Evolutionary conservation across 2,888 invertebrate genomes (phyloP), one percentile per base, ranked within the genome.

Genomic region (Ptilodon capucinus): DNA sequence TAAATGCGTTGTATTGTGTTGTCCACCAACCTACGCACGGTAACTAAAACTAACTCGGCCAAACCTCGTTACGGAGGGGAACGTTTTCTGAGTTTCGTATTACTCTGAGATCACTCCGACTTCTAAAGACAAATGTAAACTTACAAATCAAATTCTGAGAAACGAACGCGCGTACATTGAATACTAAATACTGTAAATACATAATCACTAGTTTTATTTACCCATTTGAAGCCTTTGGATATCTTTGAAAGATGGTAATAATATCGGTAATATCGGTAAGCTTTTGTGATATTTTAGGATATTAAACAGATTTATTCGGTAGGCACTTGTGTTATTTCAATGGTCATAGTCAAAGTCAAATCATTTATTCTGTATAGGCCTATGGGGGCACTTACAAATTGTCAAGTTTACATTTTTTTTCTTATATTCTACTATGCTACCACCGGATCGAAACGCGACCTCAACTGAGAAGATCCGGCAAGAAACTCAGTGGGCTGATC

Each of bases 101-200:
- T 60, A 58, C 63, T 48, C 53, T 51, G 44, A 47, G 40, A 53
- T 52, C 48, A 55, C 55, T 39, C 53, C 36, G 39, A 56, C 49
- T 51, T 57, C 23, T 50, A 52, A 58, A 57, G 48, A 51, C 46
- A 42, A 64, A 65, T 61, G 64, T 64, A 63, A 64, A 63, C 61
- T 64, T 65, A 64, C 68, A 72, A 79, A 79, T 78, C 74, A 72
- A 74, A 79, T 76, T 68, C 60, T 57, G 52, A 56, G 54, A 57
- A 57, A 67, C 56, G 57, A 57, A 64, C 51, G 54, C 61, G 62
- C 63, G 17, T 35, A 71, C 62, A 52, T 52, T 51, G 72, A 76
- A 75, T 73, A 57, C 63, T 64, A 47, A 44, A 66, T 61, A 46
- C 52, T 58, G 51, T 57, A n/a, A n/a, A n/a, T n/a, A n/a, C n/a